These are phyloP conservation scores for Microhierax caerulescens DNA, from an alignment of 2,797 vertebrate species.

Conservation along the genomic window DNA sequence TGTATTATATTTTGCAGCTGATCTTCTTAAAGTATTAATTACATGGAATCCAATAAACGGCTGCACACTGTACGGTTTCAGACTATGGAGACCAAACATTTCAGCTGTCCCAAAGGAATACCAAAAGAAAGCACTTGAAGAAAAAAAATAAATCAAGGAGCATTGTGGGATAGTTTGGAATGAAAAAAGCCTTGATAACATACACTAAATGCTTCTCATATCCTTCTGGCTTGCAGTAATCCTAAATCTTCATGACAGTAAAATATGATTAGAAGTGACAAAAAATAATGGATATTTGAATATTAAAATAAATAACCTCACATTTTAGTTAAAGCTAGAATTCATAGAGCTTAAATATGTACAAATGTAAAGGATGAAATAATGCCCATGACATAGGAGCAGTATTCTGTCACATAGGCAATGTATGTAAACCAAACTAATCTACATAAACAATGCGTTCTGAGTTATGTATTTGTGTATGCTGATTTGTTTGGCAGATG, in stretches of 20 bases:
- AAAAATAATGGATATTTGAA: not conserved
- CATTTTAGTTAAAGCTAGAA: not conserved
- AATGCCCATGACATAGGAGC: not conserved
- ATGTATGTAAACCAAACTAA: not conserved
- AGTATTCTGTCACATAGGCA: not conserved
- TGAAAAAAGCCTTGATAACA: not conserved
- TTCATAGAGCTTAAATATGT: not conserved
- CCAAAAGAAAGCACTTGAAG: not conserved
- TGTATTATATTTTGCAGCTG: not conserved
- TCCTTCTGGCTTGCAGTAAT: not conserved
- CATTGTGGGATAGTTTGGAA: not conserved
- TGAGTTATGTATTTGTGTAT: not conserved
- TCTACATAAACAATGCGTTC: not conserved
- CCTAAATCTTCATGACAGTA: not conserved
- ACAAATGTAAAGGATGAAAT: not conserved
- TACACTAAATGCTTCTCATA: not conserved
- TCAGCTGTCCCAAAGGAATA: not conserved
- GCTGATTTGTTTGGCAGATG: not conserved
- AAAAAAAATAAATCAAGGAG: not conserved
- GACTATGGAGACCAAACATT: not conserved
- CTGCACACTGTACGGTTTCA: not conserved
- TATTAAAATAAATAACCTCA: not conserved
- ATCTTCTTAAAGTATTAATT: not conserved
- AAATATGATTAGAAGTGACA: not conserved
- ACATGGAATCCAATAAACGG: not conserved